Evolutionary conservation across 2,888 invertebrate genomes (phyloP).

Genomic region (Hirtodrosophila confusa): DNA sequence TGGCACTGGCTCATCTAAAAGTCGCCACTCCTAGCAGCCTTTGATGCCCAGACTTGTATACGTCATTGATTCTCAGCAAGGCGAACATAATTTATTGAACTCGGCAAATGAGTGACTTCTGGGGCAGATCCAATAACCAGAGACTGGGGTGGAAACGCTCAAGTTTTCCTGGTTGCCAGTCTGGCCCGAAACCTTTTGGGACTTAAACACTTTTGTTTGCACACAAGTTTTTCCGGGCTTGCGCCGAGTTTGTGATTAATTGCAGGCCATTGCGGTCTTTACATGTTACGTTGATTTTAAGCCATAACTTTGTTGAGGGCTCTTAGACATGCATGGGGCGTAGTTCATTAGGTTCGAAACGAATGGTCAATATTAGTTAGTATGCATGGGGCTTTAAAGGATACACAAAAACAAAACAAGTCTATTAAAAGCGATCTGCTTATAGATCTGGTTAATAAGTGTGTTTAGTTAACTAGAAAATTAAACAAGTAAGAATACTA

Average conservation of each 20-base stretch:
- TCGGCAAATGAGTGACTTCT: conserved; percentile 50
- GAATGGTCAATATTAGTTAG: conserved; percentile 32
- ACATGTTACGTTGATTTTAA: conserved; percentile 67
- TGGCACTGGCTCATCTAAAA: conserved; percentile 54
- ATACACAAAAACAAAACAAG: neutral
- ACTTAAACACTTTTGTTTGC: conserved; percentile 66
- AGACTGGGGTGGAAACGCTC: conserved; percentile 13
- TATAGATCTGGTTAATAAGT: too few species aligned
- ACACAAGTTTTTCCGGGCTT: conserved; percentile 62
- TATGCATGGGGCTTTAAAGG: conserved; percentile 8
- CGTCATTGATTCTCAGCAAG: conserved; percentile 65
- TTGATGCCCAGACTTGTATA: conserved; percentile 65
- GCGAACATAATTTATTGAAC: conserved; percentile 72
- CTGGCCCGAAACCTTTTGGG: conserved; percentile 59
- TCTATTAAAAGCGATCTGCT: too few species aligned
- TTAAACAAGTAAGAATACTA: too few species aligned
- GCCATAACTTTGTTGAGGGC: conserved; percentile 62
- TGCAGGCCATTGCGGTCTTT: conserved; percentile 55
- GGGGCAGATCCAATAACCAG: conserved; percentile 28
- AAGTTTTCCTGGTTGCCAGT: conserved; percentile 4
- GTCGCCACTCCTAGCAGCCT: conserved; percentile 53
- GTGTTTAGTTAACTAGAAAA: too few species aligned
- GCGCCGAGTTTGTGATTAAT: conserved; percentile 66
- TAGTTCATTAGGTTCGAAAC: conserved; percentile 60
- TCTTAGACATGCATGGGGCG: conserved; percentile 61